phyloP scores from a whole-genome alignment of 2,888 invertebrate genomes.

The Drosophila longiperda region DNA sequence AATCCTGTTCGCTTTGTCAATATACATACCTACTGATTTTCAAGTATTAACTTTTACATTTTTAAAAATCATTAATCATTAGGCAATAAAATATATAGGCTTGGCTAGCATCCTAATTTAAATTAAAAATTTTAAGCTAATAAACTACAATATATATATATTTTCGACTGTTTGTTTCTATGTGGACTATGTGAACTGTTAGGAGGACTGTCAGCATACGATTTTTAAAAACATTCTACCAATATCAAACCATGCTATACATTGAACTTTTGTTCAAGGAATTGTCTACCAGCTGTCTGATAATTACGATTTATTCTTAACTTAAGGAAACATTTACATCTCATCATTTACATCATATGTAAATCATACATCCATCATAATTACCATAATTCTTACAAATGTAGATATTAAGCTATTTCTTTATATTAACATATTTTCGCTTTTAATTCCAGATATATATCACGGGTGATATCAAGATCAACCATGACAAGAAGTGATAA shows the following conservation, averaged over 20 bases:
- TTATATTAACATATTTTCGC: conserved; percentile 1
- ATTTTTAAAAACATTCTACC: not conserved
- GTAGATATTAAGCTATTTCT: not conserved
- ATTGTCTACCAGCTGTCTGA: not conserved
- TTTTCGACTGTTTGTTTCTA: conserved; percentile 3
- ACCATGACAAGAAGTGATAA: conserved; percentile 36
- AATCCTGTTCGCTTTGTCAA: not conserved
- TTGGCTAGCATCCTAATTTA: not conserved
- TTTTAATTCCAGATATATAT: conserved; percentile 43
- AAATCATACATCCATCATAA: not conserved
- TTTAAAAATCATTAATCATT: not conserved
- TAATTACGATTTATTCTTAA: not conserved
- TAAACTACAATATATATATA: not conserved
- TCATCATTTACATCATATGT: not conserved
- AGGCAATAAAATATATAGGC: not conserved
- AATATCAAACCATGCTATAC: not conserved
- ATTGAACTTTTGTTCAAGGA: not conserved
- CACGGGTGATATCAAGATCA: conserved; percentile 26
- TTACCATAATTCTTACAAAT: not conserved
- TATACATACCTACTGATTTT: not conserved
- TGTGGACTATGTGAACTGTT: conserved; percentile 1
- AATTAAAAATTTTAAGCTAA: not conserved
- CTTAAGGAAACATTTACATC: not conserved
- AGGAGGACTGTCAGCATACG: not conserved
- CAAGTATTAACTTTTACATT: not conserved